Evolutionary conservation across 2,113 vertebrate genomes (phyloP).

Genomic region (Campylomormyrus tamandua): DNA sequence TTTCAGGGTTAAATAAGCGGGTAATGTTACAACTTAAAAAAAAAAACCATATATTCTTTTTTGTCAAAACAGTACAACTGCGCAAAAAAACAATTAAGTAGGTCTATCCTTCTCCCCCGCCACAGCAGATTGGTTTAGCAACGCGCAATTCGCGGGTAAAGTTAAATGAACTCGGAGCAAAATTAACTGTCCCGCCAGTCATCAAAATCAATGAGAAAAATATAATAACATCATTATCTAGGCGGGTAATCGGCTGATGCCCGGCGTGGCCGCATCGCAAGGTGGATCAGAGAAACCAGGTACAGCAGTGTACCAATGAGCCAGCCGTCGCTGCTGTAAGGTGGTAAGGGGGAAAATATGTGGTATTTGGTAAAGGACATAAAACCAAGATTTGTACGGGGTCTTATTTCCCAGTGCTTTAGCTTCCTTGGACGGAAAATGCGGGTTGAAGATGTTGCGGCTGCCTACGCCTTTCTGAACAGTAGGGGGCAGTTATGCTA

Average conservation of each 20-base stretch:
- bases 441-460: neutral
- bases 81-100: neutral
- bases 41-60: neutral
- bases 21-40: neutral
- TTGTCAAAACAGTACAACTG: neutral
- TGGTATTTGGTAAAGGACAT: neutral
- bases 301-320: neutral
- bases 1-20: neutral
- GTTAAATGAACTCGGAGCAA: neutral
- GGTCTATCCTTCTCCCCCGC: neutral
- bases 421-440: neutral
- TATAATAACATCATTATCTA: neutral
- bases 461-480: neutral
- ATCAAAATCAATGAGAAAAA: neutral
- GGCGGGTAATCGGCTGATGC: neutral
- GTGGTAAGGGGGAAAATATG: neutral
- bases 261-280: neutral
- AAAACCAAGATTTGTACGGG: neutral
- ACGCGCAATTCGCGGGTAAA: neutral
- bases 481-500: constrained; percentile 25
- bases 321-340: neutral
- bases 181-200: neutral
- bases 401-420: neutral
- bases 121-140: neutral
- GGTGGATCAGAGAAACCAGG: neutral